These are phyloP conservation scores for Adoxophyes honmai DNA, from an alignment of 1,140 invertebrate species.

Conservation along the genomic window DNA sequence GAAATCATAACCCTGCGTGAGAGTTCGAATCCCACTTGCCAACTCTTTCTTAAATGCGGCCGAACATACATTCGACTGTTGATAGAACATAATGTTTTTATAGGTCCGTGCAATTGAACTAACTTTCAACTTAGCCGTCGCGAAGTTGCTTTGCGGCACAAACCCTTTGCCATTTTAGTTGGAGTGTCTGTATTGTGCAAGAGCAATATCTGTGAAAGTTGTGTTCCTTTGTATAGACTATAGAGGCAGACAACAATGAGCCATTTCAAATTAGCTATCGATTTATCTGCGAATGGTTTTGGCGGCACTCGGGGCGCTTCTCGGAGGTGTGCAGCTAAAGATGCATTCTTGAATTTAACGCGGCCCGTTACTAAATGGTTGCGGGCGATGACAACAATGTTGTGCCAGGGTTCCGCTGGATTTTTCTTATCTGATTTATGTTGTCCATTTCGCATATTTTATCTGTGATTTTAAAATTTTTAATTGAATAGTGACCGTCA, in stretches of 20 bases:
- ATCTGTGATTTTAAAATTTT: too few species aligned
- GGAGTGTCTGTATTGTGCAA: slow-evolving; percentile 47
- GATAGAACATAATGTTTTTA: too few species aligned
- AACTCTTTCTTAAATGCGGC: too few species aligned
- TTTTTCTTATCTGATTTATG: too few species aligned
- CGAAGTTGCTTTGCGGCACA: not conserved
- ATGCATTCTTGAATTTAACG: not conserved
- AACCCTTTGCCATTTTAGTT: slow-evolving; percentile 30
- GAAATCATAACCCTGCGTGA: too few species aligned
- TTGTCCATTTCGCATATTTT: too few species aligned
- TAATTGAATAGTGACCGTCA: too few species aligned
- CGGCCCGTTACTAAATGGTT: not conserved
- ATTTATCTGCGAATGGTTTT: slow-evolving; percentile 59
- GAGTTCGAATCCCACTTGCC: too few species aligned
- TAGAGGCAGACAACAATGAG: slow-evolving; percentile 62
- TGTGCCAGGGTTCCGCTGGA: too few species aligned
- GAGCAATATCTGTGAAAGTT: slow-evolving; percentile 60
- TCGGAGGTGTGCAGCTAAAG: not conserved
- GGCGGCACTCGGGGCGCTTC: slow-evolving; percentile 18
- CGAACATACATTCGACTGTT: too few species aligned
- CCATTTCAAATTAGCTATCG: slow-evolving; percentile 70
- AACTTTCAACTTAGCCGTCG: too few species aligned
- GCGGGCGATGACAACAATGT: not conserved
- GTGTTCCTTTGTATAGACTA: slow-evolving; percentile 55
- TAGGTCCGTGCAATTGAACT: too few species aligned